These are phyloP conservation scores for Crypturellus undulatus DNA, from an alignment of 2,113 vertebrate genomes.

Conservation along the genomic window DNA sequence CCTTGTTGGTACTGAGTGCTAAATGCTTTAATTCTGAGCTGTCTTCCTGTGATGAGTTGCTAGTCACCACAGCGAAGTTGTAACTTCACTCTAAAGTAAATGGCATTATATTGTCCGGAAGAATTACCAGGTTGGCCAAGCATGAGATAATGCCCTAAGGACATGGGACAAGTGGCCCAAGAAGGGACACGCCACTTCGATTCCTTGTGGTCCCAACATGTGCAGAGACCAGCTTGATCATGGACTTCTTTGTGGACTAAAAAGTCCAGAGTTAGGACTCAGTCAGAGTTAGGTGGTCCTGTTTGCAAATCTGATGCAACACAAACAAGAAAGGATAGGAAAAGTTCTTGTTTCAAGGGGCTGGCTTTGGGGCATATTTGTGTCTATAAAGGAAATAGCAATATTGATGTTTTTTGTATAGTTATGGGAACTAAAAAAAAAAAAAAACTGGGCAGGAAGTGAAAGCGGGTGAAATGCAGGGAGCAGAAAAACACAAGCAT, in stretches of 20 bases:
- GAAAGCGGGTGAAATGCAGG: not conserved
- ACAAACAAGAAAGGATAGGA: not conserved
- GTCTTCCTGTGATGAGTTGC: not conserved
- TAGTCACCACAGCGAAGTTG: not conserved
- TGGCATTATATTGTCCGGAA: not conserved
- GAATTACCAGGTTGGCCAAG: not conserved
- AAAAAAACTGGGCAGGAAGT: not conserved
- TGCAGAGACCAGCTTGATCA: not conserved
- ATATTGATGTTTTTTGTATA: not conserved
- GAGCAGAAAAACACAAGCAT: not conserved
- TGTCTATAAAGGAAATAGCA: not conserved
- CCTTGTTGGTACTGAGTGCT: not conserved
- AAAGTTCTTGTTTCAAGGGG: not conserved
- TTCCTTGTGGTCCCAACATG: not conserved
- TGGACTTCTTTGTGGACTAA: not conserved
- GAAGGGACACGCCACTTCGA: rapidly evolving
- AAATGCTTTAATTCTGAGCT: not conserved
- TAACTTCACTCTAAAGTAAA: rapidly evolving
- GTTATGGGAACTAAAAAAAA: not conserved
- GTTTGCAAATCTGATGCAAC: not conserved
- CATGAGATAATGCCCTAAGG: rapidly evolving
- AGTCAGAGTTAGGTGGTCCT: too few species aligned
- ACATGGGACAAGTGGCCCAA: too few species aligned
- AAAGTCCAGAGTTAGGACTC: rapidly evolving
- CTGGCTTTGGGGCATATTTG: not conserved